Conservation (phyloP, 2,888 invertebrate genomes). For the Phalera bucephala region DNA sequence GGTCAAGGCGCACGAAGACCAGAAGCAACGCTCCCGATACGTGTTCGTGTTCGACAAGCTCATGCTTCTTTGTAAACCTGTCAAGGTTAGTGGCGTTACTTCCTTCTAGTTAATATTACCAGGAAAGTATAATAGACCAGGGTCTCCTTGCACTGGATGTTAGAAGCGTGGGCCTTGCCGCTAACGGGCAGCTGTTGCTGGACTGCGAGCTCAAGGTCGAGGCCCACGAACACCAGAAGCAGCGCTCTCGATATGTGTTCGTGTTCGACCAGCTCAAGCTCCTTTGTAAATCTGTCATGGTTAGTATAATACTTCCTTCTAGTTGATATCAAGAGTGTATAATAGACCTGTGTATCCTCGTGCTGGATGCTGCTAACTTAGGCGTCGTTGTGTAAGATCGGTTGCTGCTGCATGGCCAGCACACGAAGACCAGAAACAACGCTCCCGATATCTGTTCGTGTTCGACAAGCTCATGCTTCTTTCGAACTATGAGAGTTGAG, state of each 20-base stretch:
- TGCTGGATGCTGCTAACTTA: too few relatives aligned
- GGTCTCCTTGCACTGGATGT: conserved; percentile 89
- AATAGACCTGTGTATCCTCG: too few relatives aligned
- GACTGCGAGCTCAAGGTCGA: conserved; percentile 98
- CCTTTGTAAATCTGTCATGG: conserved; percentile 93
- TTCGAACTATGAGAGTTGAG: too few relatives aligned
- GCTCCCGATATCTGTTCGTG: conserved; percentile 96
- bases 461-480: conserved; percentile 98
- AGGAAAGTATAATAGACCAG: conserved; percentile 92
- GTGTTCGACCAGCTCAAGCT: conserved; percentile 98
- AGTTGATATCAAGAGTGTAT: too few relatives aligned
- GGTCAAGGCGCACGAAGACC: conserved; percentile 95
- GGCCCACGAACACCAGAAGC: conserved; percentile 94
- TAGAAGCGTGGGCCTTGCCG: conserved; percentile 90
- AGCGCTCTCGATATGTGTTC: conserved; percentile 95
- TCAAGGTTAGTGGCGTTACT: conserved; percentile 84
- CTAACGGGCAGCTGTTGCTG: conserved; percentile 95
- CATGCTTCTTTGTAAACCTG: conserved; percentile 95
- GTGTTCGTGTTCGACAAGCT: conserved; percentile 99
- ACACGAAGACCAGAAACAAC: conserved; percentile 93
- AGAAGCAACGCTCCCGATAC: conserved; percentile 92
- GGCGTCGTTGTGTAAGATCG: too few relatives aligned
- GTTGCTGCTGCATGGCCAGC: conserved; percentile 97
- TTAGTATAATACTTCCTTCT: too few relatives aligned
- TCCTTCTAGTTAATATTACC: too few relatives aligned